phyloP scores from a whole-genome alignment of 2,797 vertebrate genomes.

The Lagocephalus sceleratus region DNA sequence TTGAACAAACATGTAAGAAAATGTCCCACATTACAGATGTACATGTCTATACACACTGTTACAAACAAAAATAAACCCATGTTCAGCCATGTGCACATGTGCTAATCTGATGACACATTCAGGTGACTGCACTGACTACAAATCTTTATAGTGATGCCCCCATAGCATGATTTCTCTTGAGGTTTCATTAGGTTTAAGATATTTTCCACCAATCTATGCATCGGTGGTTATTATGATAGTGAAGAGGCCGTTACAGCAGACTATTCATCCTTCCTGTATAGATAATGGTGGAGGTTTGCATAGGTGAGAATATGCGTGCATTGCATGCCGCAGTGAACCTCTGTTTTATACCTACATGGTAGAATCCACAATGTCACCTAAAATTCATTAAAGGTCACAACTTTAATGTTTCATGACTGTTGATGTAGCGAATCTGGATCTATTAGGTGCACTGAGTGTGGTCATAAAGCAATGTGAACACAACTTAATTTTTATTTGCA shows the following conservation, averaged over 20 bases:
- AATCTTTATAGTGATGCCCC: too few relatives aligned
- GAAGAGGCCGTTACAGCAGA: background rate
- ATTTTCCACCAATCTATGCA: background rate
- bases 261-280: background rate
- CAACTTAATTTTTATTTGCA: background rate
- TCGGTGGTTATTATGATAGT: background rate
- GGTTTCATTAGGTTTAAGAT: background rate
- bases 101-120: too few relatives aligned
- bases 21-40: too few relatives aligned
- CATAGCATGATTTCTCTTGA: too few relatives aligned
- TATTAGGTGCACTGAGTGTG: background rate
- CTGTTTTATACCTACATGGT: background rate
- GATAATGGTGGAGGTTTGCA: background rate
- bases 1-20: too few relatives aligned
- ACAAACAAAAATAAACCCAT: too few relatives aligned
- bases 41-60: too few relatives aligned
- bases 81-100: too few relatives aligned
- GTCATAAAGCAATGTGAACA: background rate
- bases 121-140: too few relatives aligned
- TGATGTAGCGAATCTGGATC: background rate
- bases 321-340: background rate
- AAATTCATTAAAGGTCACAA: background rate
- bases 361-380: background rate
- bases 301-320: background rate
- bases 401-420: conserved; percentile 2